Conservation (phyloP, 1,140 invertebrate species). For the Euura lappo region DNA sequence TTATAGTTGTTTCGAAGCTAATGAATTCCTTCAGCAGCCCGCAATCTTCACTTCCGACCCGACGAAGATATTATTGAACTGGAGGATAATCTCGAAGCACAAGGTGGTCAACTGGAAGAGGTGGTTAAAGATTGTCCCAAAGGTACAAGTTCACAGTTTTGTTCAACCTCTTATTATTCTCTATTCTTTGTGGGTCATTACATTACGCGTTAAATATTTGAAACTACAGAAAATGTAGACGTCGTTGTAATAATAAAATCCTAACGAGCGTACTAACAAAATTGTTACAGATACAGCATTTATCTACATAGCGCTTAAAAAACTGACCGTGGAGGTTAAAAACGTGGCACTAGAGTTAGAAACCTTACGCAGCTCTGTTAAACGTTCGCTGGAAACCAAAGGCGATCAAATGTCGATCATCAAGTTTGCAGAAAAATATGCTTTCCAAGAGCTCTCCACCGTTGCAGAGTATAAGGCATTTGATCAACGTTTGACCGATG, state of each 20-base stretch:
- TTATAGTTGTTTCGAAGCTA: neutral
- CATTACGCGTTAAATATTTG: neutral
- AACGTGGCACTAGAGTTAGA: too few relatives aligned
- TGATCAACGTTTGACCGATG: too few relatives aligned
- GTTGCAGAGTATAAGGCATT: neutral
- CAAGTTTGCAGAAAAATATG: neutral
- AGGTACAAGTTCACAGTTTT: neutral
- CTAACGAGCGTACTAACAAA: neutral
- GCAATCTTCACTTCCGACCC: neutral
- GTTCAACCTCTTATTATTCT: neutral
- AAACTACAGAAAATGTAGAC: neutral
- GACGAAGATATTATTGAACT: neutral
- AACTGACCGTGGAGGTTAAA: too few relatives aligned
- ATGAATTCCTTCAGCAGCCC: neutral
- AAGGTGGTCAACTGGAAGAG: neutral
- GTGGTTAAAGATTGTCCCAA: neutral
- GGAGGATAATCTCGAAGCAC: neutral
- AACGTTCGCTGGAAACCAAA: too few relatives aligned
- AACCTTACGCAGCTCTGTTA: too few relatives aligned
- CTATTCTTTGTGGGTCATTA: neutral
- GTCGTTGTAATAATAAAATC: too few relatives aligned
- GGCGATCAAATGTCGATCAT: neutral
- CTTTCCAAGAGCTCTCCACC: neutral
- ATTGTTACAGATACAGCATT: neutral
- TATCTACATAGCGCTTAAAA: neutral